Evolutionary conservation across 37 sponge, comb jelly and placozoan species (phyloP), one percentile per base, ranked within the genome.

Genomic region (Amphimedon queenslandica): DNA sequence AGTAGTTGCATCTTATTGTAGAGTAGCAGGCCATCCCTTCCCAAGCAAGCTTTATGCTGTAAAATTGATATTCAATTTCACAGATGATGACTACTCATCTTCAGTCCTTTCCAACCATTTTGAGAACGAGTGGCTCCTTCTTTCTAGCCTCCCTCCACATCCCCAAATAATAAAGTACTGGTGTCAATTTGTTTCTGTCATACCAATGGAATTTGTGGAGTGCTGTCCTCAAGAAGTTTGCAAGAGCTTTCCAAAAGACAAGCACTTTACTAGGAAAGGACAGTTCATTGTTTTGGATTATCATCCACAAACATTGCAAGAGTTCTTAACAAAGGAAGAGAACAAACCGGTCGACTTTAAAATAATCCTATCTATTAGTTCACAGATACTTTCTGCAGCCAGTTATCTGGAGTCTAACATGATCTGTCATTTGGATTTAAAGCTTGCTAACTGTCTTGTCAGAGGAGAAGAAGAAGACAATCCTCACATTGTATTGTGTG

Each of bases 61-160:
- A 27, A 93, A 93, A 37, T 75, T 93, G 4, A 79, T 93, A 18
- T 93, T 78, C 68, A 88, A 88, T 51, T 87, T 87, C 75, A 80
- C 78, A 31, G 78, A 87, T 67, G 82, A 87, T 35, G 74, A 83
- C 31, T n/a, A n/a, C n/a, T n/a, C n/a, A n/a, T 78, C 88, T 13
- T 72, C 82, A 8, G 76, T 75, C 13, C 69, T 84, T 31, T n/a
- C 81, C 4, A 84, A 93, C 64, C 70, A 81, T 36, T 87, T 76
- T 51, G 93, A 93, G 66, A 93, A 93, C 42, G 93, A 93, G 57
- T 88, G 88, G 93, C 75, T 76, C 34, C 55, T 93, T 38, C 63
- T 93, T 1, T 93, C 93, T 2, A 25, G 80, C 35, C 69, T 88
- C n/a, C 71, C 81, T 1, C 81, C 93, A 2, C 93, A 93, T 30